phyloP scores from a whole-genome alignment of 2,888 invertebrate genomes.

The Pheosia tremula region DNA sequence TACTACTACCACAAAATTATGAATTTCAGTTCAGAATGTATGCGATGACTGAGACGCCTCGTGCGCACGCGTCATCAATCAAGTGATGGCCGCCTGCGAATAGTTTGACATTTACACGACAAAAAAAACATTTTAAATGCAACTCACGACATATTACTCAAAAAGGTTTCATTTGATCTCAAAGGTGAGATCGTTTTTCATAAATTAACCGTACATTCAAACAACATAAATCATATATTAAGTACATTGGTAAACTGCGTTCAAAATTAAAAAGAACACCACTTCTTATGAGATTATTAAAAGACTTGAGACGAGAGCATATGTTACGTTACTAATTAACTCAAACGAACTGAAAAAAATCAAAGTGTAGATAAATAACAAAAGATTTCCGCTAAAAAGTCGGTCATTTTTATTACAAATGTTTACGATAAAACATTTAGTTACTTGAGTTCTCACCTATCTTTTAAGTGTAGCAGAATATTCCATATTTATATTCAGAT shows the following conservation, averaged over 20 bases:
- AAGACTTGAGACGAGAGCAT: no score
- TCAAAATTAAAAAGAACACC: no score
- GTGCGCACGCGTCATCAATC: conserved; percentile 8
- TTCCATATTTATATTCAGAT: background rate
- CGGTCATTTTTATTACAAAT: background rate
- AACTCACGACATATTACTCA: background rate
- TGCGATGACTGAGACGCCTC: conserved; percentile 6
- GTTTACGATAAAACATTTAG: background rate
- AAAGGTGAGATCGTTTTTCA: no score
- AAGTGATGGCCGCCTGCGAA: conserved; percentile 8
- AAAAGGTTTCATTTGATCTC: no score
- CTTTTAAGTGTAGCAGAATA: background rate
- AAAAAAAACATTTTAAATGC: background rate
- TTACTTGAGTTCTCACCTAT: background rate
- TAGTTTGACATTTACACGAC: conserved; percentile 11
- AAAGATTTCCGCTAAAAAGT: background rate
- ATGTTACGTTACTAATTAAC: no score
- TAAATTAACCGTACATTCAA: no score
- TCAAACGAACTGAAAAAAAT: no score
- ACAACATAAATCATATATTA: no score
- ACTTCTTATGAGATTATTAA: no score
- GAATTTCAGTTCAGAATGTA: background rate
- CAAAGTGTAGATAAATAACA: no score
- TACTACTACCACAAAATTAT: background rate
- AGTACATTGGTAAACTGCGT: no score